Evolutionary conservation across 1,140 invertebrate species (phyloP).

Genomic region (Ostrea edulis): DNA sequence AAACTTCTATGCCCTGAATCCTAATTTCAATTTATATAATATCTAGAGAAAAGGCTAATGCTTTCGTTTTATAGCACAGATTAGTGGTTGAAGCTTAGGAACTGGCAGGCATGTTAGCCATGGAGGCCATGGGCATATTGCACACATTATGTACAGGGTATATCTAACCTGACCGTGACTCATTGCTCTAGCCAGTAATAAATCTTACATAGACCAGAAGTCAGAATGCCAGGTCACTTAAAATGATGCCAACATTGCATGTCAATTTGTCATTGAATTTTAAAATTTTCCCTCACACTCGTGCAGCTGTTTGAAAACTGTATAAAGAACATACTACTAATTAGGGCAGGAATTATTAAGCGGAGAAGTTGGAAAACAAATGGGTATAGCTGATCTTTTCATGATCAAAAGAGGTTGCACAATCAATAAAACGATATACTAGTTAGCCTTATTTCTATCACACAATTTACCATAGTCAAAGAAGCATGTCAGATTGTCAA

Average conservation of each 20-base stretch:
- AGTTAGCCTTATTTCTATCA: too few relatives aligned
- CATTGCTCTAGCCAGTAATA: not conserved
- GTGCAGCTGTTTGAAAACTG: conserved; percentile 24
- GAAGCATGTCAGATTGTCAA: too few relatives aligned
- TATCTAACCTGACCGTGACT: not conserved
- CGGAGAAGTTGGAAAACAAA: not conserved
- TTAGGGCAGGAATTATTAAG: not conserved
- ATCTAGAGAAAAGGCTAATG: too few relatives aligned
- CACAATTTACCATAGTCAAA: too few relatives aligned
- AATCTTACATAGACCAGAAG: not conserved
- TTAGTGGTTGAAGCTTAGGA: too few relatives aligned
- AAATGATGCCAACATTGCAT: conserved; percentile 31
- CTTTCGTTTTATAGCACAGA: too few relatives aligned
- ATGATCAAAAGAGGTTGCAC: not conserved
- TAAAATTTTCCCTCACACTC: not conserved
- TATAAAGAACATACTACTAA: not conserved
- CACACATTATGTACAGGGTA: not conserved
- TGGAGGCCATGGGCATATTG: not conserved
- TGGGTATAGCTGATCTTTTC: not conserved
- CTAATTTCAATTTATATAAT: too few relatives aligned
- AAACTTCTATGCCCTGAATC: too few relatives aligned
- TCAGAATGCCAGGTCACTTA: not conserved
- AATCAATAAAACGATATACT: too few relatives aligned
- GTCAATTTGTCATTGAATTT: conserved; percentile 25
- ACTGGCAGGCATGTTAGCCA: not conserved